Evolutionary conservation across 2,888 invertebrate genomes (phyloP), one percentile per base, ranked within the genome.

Genomic region (Zhuqinia jingwanae): DNA sequence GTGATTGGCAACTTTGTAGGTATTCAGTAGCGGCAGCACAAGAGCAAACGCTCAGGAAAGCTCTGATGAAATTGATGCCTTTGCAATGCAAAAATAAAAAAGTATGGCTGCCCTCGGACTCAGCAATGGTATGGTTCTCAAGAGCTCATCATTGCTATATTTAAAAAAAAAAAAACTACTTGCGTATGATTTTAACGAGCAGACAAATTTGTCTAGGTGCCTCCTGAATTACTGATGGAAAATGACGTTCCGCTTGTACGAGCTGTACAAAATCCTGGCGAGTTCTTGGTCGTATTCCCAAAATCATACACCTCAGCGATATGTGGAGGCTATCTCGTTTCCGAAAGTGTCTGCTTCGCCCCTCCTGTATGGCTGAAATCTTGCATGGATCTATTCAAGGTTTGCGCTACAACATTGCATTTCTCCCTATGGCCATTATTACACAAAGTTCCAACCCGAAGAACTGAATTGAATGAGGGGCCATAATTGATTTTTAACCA

Each of bases 261-360:
- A 13, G 95, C 96, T 1, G 95, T 96, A 2, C 98, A 98, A 92
- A 94, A 95, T 85, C 96, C 97, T 0, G 97, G 97, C 0, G 96
- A 98, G 92, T 98, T 96, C 92, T 95, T 98, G 30, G 94, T 98
- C 0, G 96, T 98, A 0, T 97, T 97, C 92, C 97, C 98, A 0
- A 95, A 96, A 91, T 96, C 97, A 0, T 98, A 96, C 92, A 97
- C 97, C 0, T 96, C 97, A 0, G 97, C 96, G 58, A 94, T 98
- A 87, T 96, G 96, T 89, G 96, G 97, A 0, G 98, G 98, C 0
- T 97, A 96, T 92, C 95, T 96, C 0, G 95, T 97, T 0, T 96
- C 97, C 0, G 98, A 99, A 92, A 97, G 97, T 91, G 97, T 97
- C 0, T 98, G 97, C 92, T 98, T 97, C 91, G 98, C 97, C 0